Evolutionary conservation across 1,140 invertebrate species (phyloP), one percentile per base, ranked within the genome.

Genomic region (Drosophila subpulchrella): DNA sequence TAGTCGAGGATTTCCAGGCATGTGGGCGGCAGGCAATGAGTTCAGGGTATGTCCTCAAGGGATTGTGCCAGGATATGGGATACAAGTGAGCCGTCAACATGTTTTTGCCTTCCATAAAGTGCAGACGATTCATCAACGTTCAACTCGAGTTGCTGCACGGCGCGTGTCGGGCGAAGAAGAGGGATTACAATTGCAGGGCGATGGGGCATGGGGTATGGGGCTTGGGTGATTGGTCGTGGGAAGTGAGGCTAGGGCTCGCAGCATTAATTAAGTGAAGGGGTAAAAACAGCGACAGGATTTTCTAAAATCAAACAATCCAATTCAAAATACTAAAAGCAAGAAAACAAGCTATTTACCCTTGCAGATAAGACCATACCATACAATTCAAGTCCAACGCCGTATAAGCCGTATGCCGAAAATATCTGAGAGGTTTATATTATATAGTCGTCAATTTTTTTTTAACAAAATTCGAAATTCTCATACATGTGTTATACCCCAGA

Each of bases 81-180:
- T 61, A 61, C 60, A 62, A 72, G 68, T 59, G 44, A 75, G 50
- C 63, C 60, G 79, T 88, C 82, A 83, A 83, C 82, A 88, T 86
- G 75, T 86, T 86, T 72, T 78, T 76, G 63, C 63, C 48, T 65
- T 53, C 71, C 68, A 88, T 82, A 88, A 86, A 86, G 83, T 86
- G 83, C 82, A 60, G 65, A 65, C 83, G 75, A 86, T 86, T 77
- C 82, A 86, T 86, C 82, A 86, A 88, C 83, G 83, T 75, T 75
- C 60, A 78, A 77, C 61, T 70, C 38, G 44, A 55, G 46, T 44
- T 70, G n/a, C 67, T 57, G 65, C 63, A 39, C 6, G 42, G 55
- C 20, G 32, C n/a, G 55, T n/a, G 27, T 20, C 27, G 27, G 38
- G 2, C 10, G 12, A 36, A 20, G 15, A 36, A 53, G 32, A 36